Evolutionary conservation across 2,113 vertebrate genomes (phyloP), one percentile per base, ranked within the genome.

Genomic region (Pycnonotus jocosus): DNA sequence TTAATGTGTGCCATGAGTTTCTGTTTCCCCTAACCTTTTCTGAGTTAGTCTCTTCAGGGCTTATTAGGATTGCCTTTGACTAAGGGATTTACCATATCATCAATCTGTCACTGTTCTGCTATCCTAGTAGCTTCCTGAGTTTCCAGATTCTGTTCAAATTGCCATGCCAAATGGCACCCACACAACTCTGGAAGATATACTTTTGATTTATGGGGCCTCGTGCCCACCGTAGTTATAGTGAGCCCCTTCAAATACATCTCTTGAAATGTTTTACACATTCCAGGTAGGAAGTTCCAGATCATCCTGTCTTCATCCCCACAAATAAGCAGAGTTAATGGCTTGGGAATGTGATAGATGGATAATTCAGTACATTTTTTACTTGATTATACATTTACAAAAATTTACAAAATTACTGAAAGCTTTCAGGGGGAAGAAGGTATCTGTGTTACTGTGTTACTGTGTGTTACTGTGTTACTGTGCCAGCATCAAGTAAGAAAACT

Each of bases 211-310:
- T 51, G 74, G 35, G 53, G 38, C 42, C 17, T 73, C 23, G 3
- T 11, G 17, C 30, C 69, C 35, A 14, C 30, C 0, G 1, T 4
- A 81, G 10, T 44, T 62, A 58, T 50, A 51, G 1, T 3, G 40
- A 84, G 47, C 14, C 2, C 15, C 14, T 84, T 69, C 54, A 89
- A 38, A 38, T 15, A 81, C 5, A 37, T 50, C 20, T 72, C 35
- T 61, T 48, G 10, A 44, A 18, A 70, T 30, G 18, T 88, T 69
- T 62, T 89, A 76, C 35, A 30, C 16, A 61, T 86, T 66, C 18
- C 38, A 54, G 12, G 21, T 13, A 58, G 25, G 20, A 70, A 83
- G 30, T 33, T 37, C 35, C 62, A 66, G n/a, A 86, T 73, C 14
- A 21, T 70, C 23, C 54, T 66, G 42, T 66, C 28, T 88, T 78